phyloP scores from a whole-genome alignment of 2,113 vertebrate species.

The Protomyctophum bolini region DNA sequence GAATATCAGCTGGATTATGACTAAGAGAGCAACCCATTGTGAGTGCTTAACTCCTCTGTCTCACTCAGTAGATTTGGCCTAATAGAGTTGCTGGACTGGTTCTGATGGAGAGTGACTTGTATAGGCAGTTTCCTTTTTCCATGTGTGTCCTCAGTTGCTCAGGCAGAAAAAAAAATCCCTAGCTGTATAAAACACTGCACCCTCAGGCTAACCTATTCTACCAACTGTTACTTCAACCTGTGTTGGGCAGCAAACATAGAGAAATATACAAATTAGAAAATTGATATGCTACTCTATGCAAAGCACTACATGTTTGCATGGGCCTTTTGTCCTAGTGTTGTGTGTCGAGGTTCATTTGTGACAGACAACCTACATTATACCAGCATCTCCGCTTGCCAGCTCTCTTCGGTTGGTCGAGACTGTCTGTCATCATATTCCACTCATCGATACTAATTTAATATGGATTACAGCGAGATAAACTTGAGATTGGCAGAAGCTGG shows the following conservation, averaged over 20 bases:
- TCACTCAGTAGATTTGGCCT: slow-evolving; percentile 15
- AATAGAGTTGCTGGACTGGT: slow-evolving; percentile 56
- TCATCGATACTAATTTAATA: slow-evolving; percentile 25
- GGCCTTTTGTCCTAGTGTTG: slow-evolving; percentile 7
- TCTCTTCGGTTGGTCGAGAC: slow-evolving; percentile 3
- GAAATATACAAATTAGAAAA: slow-evolving; percentile 44
- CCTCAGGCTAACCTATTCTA: slow-evolving; percentile 71
- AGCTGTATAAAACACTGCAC: slow-evolving; percentile 55
- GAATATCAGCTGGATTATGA: neutral
- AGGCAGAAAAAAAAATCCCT: slow-evolving; percentile 48
- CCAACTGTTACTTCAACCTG: slow-evolving; percentile 33
- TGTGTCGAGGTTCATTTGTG: slow-evolving; percentile 29
- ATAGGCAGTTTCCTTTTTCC: slow-evolving; percentile 6
- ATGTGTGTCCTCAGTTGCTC: slow-evolving; percentile 18
- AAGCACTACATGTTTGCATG: slow-evolving; percentile 50
- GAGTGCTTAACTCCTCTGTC: slow-evolving; percentile 30
- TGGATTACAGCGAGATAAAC: slow-evolving; percentile 19
- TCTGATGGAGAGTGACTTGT: slow-evolving; percentile 23
- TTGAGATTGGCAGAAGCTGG: slow-evolving; percentile 31
- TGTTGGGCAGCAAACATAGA: slow-evolving; percentile 26
- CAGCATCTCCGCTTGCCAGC: neutral
- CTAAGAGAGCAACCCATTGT: neutral
- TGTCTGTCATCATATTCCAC: slow-evolving; percentile 28
- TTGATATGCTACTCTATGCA: slow-evolving; percentile 33
- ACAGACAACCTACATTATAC: neutral